Conservation (phyloP, 2,888 invertebrate species). For the Rhagonycha lutea region DNA sequence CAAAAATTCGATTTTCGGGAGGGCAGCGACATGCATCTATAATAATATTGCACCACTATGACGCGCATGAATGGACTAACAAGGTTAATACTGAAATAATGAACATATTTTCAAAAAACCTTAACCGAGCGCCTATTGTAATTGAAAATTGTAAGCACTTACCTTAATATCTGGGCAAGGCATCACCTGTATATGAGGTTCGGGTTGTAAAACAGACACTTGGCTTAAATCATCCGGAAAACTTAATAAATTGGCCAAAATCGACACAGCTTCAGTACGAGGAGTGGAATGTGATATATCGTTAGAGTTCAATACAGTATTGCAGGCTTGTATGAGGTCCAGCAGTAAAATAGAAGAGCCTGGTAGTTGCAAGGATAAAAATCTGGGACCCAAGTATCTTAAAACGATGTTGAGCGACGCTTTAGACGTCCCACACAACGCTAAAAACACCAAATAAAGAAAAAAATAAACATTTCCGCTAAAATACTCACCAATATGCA, state of each 20-base stretch:
- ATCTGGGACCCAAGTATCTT: slow-evolving; percentile 79
- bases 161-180: slow-evolving; percentile 80
- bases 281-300: slow-evolving; percentile 73
- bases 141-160: slow-evolving; percentile 27
- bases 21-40: too few species aligned
- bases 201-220: slow-evolving; percentile 62
- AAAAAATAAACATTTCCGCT: slow-evolving; percentile 14
- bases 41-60: too few species aligned
- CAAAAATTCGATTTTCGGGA: too few species aligned
- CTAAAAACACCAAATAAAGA: slow-evolving; percentile 42
- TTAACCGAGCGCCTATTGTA: not conserved
- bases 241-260: slow-evolving; percentile 84
- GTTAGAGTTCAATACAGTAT: slow-evolving; percentile 79
- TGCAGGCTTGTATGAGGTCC: slow-evolving; percentile 90
- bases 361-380: slow-evolving; percentile 84
- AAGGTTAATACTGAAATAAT: too few species aligned
- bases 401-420: slow-evolving; percentile 78
- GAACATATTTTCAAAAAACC: too few species aligned
- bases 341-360: slow-evolving; percentile 85
- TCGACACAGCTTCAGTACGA: slow-evolving; percentile 86
- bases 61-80: too few species aligned
- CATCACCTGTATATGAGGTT: slow-evolving; percentile 59
- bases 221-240: slow-evolving; percentile 71
- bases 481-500: slow-evolving; percentile 71
- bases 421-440: slow-evolving; percentile 70